phyloP scores from a whole-genome alignment of 23 tunicate genomes.

The Pegea sp. region DNA sequence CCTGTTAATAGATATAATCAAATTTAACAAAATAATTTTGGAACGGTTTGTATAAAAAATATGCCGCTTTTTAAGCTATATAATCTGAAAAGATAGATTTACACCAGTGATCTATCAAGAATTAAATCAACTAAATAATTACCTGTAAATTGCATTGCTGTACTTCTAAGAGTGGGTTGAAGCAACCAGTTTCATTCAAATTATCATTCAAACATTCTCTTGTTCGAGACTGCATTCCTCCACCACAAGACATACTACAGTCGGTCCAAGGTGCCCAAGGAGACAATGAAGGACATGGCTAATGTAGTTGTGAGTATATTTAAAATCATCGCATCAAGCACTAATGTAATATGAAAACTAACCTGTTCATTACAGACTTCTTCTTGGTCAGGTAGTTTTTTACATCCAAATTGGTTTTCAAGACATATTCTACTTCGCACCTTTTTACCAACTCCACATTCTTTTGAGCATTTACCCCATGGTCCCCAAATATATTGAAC shows the following conservation, averaged over 20 bases:
- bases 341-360: too few species aligned
- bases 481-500: neutral
- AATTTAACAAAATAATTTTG: too few species aligned
- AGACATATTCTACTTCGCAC: neutral
- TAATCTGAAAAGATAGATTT: too few species aligned
- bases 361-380: slow-evolving; percentile 32
- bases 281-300: slow-evolving; percentile 42
- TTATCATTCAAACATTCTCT: slow-evolving; percentile 33
- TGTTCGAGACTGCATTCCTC: slow-evolving; percentile 8
- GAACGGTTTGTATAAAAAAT: too few species aligned
- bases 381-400: slow-evolving; percentile 31
- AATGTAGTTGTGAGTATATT: too few species aligned
- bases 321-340: too few species aligned
- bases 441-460: neutral
- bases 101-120: too few species aligned
- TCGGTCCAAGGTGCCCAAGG: slow-evolving; percentile 17
- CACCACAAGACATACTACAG: slow-evolving; percentile 29
- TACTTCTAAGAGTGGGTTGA: neutral
- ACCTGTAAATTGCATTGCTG: neutral
- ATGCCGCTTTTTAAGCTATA: too few species aligned
- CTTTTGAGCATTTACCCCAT: neutral
- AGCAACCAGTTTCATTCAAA: slow-evolving; percentile 15
- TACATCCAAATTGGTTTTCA: slow-evolving; percentile 3
- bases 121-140: too few species aligned
- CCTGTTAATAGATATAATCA: too few species aligned